Evolutionary conservation across 2,888 invertebrate species (phyloP), one percentile per base, ranked within the genome.

Genomic region (Gortyna flavago): DNA sequence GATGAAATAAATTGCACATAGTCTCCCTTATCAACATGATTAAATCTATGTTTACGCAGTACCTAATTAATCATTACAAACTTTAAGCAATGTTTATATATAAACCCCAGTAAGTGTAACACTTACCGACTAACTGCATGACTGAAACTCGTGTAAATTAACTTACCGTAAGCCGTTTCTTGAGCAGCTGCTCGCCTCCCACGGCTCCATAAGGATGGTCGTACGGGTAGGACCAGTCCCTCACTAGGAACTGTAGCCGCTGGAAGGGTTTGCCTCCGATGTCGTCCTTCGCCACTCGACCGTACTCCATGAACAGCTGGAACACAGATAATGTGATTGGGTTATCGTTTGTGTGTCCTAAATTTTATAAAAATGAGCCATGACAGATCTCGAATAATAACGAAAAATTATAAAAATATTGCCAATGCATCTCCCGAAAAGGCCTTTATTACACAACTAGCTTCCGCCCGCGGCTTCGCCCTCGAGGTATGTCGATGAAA

Each of bases 221-320:
- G 95, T 99, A 99, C 0, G 99, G 99, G 93, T 98, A 99, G 94
- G 99, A 99, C 99, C 99, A 99, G 95, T 99, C 99, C 72, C 99
- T 97, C 32, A 99, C 98, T 25, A 99, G 96, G 94, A 99, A 99
- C 93, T 98, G 98, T 72, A 99, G 96, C 89, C 98, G 97, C 95
- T 99, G 99, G 95, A 99, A 99, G 2, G 99, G 99, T 90, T 98
- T 99, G 84, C 98, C 98, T 16, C 98, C 98, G 74, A 98, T 98
- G 92, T 98, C 99, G 82, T 98, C 98, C 90, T 99, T 97, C 3
- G 99, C 99, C 87, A 99, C 97, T 76, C 99, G 97, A 0, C 99
- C 99, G 95, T 99, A 99, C 93, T 99, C 99, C 72, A 99, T 99
- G 95, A 99, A 99, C 72, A 99, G 95, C 98, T 98, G 91, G 85